Percentiles rank a stretch among this genome's conserved stretches.
These are phyloP conservation scores for Myotis davidii DNA, from an alignment of 2,113 vertebrate genomes.

Conservation along the genomic window DNA sequence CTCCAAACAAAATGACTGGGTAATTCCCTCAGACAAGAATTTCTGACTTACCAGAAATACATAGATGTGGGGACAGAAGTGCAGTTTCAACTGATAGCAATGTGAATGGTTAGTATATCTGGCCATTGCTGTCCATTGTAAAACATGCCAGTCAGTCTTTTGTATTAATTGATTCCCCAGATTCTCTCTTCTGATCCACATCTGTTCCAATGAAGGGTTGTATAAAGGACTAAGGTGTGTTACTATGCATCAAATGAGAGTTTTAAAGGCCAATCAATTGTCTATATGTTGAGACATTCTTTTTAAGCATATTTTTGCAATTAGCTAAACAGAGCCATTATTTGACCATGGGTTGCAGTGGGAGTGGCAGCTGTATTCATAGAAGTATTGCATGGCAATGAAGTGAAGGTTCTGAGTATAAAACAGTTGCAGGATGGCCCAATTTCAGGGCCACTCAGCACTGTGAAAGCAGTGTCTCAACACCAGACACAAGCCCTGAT, in stretches of 20 bases:
- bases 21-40: conserved; percentile 3
- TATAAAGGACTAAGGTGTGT: not conserved
- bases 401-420: not conserved
- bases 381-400: not conserved
- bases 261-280: not conserved
- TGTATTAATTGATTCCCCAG: not conserved
- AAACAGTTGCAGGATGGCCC: not conserved
- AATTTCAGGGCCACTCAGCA: fast-evolving
- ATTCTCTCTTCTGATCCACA: not conserved
- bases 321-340: not conserved
- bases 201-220: not conserved
- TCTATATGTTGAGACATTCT: not conserved
- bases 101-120: not conserved
- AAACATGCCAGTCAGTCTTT: not conserved
- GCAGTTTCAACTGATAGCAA: not conserved
- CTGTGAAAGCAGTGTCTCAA: not conserved
- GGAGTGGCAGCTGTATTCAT: not conserved
- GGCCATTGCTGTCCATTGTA: not conserved
- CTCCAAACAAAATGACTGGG: conserved; percentile 1
- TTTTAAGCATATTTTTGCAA: not conserved
- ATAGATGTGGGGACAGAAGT: not conserved
- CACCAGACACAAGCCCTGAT: not conserved
- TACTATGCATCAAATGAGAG: not conserved
- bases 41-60: not conserved
- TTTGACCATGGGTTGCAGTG: not conserved